Evolutionary conservation across 2,797 vertebrate genomes (phyloP), one percentile per base, ranked within the genome.

Genomic region (Podargus strigoides): DNA sequence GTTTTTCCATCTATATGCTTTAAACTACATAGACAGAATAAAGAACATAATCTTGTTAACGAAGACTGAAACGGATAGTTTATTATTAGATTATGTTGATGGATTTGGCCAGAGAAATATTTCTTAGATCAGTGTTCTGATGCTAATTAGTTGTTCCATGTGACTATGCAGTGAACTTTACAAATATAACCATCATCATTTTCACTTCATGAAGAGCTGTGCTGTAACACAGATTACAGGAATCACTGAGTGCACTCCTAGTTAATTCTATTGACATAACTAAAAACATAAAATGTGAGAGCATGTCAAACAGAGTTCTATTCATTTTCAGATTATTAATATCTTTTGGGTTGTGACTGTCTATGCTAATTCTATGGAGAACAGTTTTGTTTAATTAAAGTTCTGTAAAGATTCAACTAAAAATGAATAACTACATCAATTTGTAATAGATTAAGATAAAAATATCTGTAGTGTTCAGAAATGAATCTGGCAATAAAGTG

Each of bases 321-420:
- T 52, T 95, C 14, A 62, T 85, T 78, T 95, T 84, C 50, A 84
- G 18, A 66, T 86, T 92, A 90, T 94, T 75, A 87, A 62, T 73
- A 88, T 8, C 7, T 92, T 91, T 81, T 47, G 23, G 3, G 9
- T 92, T 84, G 39, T 86, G 62, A 41, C n/a, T 93, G 41, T 69
- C 82, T 83, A 15, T 78, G 18, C 19, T 85, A 67, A 79, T 66
- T 90, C 52, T 77, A 27, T 50, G n/a, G 58, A 70, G 36, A 76
- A 76, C 5, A 84, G 44, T 60, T 93, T 89, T 89, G 10, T 89
- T 92, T 75, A 70, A 91, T 87, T 70, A 49, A 86, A 68, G 9
- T 75, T 88, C 58, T 88, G 14, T 86, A 78, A 47, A 80, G 37
- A 62, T 30, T 44, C 3, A 2, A 83, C 59, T 87, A 74, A 83